Evolutionary conservation across 2,888 invertebrate species (phyloP).

Genomic region (Drosophila anomalata): DNA sequence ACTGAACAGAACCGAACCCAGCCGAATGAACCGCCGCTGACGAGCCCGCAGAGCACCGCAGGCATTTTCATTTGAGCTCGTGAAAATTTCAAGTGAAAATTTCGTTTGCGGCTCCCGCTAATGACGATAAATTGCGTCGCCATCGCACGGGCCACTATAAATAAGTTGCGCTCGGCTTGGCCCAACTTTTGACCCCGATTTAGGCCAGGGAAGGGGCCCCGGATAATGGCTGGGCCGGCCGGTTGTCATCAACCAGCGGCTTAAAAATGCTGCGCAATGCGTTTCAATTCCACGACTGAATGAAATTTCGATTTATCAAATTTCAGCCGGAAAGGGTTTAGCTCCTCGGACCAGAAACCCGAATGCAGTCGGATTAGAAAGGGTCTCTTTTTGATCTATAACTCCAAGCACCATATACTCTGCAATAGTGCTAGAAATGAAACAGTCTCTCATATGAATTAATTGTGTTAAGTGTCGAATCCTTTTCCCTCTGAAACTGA

Average conservation of each 20-base stretch:
- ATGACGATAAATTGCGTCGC: constrained; percentile 77
- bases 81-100: constrained; percentile 78
- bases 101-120: constrained; percentile 62
- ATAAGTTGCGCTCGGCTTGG: constrained; percentile 66
- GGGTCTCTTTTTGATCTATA: background rate
- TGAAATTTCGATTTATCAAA: constrained; percentile 33
- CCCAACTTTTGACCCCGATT: constrained; percentile 39
- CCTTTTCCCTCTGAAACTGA: constrained; percentile 14
- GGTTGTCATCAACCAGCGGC: constrained; percentile 43
- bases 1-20: constrained; percentile 9
- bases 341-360: background rate
- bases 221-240: constrained; percentile 37
- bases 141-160: constrained; percentile 66
- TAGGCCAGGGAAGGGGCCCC: background rate
- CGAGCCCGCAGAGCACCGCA: constrained; percentile 54
- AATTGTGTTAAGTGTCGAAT: constrained; percentile 7
- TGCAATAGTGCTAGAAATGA: background rate
- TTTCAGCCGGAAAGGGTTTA: constrained; percentile 6
- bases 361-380: constrained; percentile 10
- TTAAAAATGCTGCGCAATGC: constrained; percentile 52
- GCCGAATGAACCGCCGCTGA: constrained; percentile 24
- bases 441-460: background rate
- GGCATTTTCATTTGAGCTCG: constrained; percentile 73
- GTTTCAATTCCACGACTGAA: constrained; percentile 31
- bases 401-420: background rate